Conservation (phyloP, 1,140 invertebrate species). For the Drosophila takahashii region DNA sequence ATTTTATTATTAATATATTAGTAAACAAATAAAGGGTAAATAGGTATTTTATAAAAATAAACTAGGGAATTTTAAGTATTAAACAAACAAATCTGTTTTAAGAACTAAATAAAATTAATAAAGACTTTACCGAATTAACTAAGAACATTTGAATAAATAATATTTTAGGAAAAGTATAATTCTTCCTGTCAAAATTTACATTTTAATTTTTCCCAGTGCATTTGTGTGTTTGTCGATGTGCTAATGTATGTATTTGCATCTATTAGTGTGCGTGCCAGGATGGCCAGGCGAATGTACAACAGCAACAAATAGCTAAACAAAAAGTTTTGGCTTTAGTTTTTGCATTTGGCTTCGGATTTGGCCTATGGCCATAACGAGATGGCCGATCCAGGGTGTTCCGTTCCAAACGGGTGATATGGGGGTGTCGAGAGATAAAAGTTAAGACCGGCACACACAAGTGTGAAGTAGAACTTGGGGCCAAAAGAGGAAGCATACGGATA, state of each 20-base stretch:
- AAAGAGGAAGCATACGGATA: slow-evolving; percentile 1
- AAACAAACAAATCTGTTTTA: too few species aligned
- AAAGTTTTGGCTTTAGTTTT: slow-evolving; percentile 65
- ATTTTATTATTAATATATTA: too few species aligned
- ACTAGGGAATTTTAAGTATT: too few species aligned
- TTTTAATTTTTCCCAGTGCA: background rate
- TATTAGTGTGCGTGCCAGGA: slow-evolving; percentile 62
- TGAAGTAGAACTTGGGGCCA: slow-evolving; percentile 22
- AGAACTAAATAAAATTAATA: too few species aligned
- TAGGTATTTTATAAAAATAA: too few species aligned
- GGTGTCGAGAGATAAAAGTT: slow-evolving; percentile 50
- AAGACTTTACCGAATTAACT: too few species aligned
- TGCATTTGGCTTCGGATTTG: slow-evolving; percentile 52
- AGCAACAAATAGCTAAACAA: slow-evolving; percentile 62
- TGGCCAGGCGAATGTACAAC: slow-evolving; percentile 26
- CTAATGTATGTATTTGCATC: slow-evolving; percentile 66
- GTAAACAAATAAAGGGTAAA: too few species aligned
- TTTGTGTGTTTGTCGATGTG: slow-evolving; percentile 21
- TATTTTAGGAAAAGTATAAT: background rate
- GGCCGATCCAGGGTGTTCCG: background rate
- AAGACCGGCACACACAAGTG: slow-evolving; percentile 42
- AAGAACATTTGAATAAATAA: too few species aligned
- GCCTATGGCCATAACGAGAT: slow-evolving; percentile 52
- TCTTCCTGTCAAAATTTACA: background rate
- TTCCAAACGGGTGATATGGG: background rate